Conservation (phyloP, 2,888 invertebrate genomes). For the Dendrolimus pini region DNA sequence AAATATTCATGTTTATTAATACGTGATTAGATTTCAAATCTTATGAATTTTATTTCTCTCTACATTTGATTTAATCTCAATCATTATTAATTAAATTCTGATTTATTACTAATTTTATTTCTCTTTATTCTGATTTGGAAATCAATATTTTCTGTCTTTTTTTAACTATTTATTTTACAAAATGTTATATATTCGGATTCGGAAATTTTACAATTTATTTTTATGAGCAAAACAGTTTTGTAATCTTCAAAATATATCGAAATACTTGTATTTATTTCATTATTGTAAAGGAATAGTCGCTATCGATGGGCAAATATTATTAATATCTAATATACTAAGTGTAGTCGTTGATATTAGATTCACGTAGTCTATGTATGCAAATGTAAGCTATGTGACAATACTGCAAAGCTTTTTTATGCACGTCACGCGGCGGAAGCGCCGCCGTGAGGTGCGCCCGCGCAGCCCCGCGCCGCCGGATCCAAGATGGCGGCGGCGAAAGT, state of each 20-base stretch:
- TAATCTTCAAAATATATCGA: no score
- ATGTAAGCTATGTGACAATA: slow-evolving; percentile 59
- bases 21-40: slow-evolving; percentile 29
- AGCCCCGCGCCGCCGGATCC: slow-evolving; percentile 65
- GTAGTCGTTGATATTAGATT: slow-evolving; percentile 41
- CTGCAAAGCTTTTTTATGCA: slow-evolving; percentile 63
- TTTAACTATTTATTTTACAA: no score
- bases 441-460: slow-evolving; percentile 65
- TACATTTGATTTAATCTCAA: no score
- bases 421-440: slow-evolving; percentile 69
- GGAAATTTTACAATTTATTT: no score
- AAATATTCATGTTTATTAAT: slow-evolving; percentile 42
- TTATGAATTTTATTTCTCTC: not conserved
- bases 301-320: not conserved
- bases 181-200: no score
- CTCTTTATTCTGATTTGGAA: no score
- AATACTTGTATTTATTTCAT: no score
- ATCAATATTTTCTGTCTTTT: no score
- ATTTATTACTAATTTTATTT: no score
- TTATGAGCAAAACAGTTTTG: no score
- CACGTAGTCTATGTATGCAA: slow-evolving; percentile 66
- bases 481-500: slow-evolving; percentile 74
- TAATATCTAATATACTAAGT: not conserved
- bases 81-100: no score
- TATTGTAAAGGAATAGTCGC: no score